A percentile compares a stretch with the other conserved stretches of the same genome.
These are phyloP conservation scores for Megalopta genalis DNA, from an alignment of 1,140 invertebrate genomes.

Conservation along the genomic window DNA sequence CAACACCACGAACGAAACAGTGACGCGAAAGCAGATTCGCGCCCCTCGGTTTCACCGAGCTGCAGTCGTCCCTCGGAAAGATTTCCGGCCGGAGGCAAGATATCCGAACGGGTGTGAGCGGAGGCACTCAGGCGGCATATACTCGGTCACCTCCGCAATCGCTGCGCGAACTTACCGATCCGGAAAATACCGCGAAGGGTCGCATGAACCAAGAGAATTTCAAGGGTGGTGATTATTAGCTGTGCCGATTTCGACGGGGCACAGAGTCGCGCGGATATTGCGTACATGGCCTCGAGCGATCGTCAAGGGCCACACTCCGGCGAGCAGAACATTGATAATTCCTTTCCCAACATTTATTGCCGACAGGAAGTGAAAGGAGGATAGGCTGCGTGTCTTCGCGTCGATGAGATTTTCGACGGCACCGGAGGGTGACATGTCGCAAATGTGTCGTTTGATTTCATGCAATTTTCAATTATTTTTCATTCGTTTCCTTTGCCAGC, in stretches of 20 bases:
- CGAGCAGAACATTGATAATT: neutral
- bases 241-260: conserved; percentile 57
- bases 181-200: conserved; percentile 65
- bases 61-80: conserved; percentile 37
- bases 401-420: neutral
- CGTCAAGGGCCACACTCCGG: conserved; percentile 23
- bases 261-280: conserved; percentile 51
- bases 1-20: conserved; percentile 8
- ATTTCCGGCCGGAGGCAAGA: conserved; percentile 50
- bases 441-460: too few relatives aligned
- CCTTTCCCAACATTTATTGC: neutral
- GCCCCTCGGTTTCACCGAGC: conserved; percentile 57
- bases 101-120: conserved; percentile 43
- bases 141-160: conserved; percentile 54
- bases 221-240: conserved; percentile 71
- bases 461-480: too few relatives aligned
- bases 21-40: conserved; percentile 56
- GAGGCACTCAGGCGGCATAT: conserved; percentile 36
- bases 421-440: neutral
- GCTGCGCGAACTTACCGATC: conserved; percentile 47
- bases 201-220: conserved; percentile 51
- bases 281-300: conserved; percentile 52
- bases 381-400: neutral
- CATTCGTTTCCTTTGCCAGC: too few relatives aligned
- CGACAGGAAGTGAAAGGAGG: neutral